phyloP scores from a whole-genome alignment of 2,113 vertebrate genomes.

The Eptesicus fuscus region DNA sequence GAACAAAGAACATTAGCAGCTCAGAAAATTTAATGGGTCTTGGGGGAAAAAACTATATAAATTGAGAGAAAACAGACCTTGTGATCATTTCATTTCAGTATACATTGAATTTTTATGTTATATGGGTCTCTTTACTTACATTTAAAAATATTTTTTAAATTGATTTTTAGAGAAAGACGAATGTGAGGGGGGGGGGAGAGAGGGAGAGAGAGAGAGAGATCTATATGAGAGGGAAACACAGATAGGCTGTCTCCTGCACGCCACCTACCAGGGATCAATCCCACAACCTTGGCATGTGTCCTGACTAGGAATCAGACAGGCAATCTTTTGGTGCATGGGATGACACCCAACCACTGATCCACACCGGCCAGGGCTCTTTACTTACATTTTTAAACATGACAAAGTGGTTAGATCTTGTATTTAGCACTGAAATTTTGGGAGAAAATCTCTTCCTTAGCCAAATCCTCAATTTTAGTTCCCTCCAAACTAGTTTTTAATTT shows the following conservation, averaged over 20 bases:
- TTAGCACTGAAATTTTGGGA: constrained; percentile 4
- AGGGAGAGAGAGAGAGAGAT: too few species aligned
- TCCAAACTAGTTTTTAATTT: neutral
- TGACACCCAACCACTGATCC: too few species aligned
- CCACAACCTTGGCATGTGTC: too few species aligned
- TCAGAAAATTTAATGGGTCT: neutral
- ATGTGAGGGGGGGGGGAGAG: too few species aligned
- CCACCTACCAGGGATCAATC: too few species aligned
- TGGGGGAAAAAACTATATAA: neutral
- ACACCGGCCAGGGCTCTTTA: too few species aligned
- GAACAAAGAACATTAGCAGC: neutral
- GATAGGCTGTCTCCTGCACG: too few species aligned
- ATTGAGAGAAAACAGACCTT: neutral
- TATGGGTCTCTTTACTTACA: neutral
- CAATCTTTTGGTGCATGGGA: too few species aligned
- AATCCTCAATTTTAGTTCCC: constrained; percentile 24
- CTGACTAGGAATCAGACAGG: too few species aligned
- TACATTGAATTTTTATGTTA: neutral
- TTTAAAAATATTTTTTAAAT: neutral
- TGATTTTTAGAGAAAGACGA: neutral
- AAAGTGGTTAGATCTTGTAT: neutral
- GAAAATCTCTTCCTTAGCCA: constrained; percentile 20
- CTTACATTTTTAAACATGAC: neutral
- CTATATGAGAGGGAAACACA: too few species aligned
- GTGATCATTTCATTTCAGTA: neutral